These are phyloP conservation scores for Calliphora vicina DNA, from an alignment of 1,140 invertebrate genomes.

Conservation along the genomic window DNA sequence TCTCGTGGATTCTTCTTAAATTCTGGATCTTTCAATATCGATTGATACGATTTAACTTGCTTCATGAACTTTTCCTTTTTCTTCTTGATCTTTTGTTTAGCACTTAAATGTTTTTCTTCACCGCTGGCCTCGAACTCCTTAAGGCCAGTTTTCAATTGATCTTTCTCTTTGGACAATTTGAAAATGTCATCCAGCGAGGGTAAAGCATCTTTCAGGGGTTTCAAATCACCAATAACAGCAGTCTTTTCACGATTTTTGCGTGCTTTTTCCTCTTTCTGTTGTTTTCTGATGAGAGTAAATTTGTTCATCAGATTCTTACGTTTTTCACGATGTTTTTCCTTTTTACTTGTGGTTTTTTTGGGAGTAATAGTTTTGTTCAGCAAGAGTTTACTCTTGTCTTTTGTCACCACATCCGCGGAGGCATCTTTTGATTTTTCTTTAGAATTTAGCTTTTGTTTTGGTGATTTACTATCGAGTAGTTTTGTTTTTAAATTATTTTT, in stretches of 20 bases:
- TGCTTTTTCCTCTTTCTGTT: slow-evolving; percentile 51
- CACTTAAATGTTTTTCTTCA: slow-evolving; percentile 43
- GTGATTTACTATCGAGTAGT: not conserved
- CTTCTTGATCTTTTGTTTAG: slow-evolving; percentile 53
- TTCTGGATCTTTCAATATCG: slow-evolving; percentile 54
- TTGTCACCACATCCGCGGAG: not conserved
- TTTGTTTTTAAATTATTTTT: not conserved
- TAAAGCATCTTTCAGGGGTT: slow-evolving; percentile 56
- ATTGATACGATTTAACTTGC: slow-evolving; percentile 48
- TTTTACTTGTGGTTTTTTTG: slow-evolving; percentile 50
- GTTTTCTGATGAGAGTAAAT: slow-evolving; percentile 47
- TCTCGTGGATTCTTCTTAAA: slow-evolving; percentile 55
- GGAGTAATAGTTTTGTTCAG: slow-evolving; percentile 53
- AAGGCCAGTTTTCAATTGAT: slow-evolving; percentile 40
- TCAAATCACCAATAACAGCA: slow-evolving; percentile 54
- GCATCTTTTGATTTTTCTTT: not conserved
- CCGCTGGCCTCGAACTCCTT: slow-evolving; percentile 27
- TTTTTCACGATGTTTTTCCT: slow-evolving; percentile 52
- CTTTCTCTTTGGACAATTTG: slow-evolving; percentile 45
- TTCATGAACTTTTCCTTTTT: slow-evolving; percentile 49
- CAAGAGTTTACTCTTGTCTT: slow-evolving; percentile 36
- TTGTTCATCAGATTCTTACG: slow-evolving; percentile 55
- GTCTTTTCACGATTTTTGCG: slow-evolving; percentile 54
- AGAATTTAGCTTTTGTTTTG: not conserved
- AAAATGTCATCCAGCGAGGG: slow-evolving; percentile 58